A percentile compares a stretch with the other conserved stretches of the same genome.
Evolutionary conservation across 2,113 vertebrate genomes (phyloP).

Genomic region (Telmatochromis sp.): DNA sequence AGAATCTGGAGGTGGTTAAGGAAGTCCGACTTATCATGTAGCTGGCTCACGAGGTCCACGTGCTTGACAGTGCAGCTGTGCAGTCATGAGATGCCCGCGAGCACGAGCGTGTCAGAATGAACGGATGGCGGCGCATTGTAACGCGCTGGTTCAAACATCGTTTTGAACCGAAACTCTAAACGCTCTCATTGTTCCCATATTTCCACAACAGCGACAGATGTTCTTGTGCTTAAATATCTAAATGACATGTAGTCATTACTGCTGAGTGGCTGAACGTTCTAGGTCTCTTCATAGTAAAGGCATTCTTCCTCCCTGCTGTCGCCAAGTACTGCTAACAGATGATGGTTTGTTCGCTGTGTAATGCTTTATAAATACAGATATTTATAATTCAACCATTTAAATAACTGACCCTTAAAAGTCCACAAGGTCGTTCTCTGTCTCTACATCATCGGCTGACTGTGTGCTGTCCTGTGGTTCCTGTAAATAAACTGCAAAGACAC

Average conservation of each 20-base stretch:
- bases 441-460: neutral
- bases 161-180: neutral
- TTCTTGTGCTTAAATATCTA: neutral
- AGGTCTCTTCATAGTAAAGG: neutral
- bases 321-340: neutral
- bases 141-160: neutral
- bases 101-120: neutral
- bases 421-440: neutral
- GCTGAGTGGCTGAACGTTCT: neutral
- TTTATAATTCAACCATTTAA: neutral
- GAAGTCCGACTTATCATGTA: neutral
- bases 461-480: neutral
- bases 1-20: neutral
- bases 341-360: neutral
- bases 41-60: neutral
- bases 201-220: neutral
- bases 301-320: neutral
- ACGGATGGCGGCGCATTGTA: neutral
- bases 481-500: neutral
- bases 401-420: neutral
- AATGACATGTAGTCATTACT: neutral
- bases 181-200: neutral
- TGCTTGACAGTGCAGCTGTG: neutral
- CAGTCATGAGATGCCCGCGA: neutral
- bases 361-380: neutral